These are phyloP conservation scores for Dipodomys spectabilis DNA, from an alignment of 2,113 vertebrate species.

Conservation along the genomic window DNA sequence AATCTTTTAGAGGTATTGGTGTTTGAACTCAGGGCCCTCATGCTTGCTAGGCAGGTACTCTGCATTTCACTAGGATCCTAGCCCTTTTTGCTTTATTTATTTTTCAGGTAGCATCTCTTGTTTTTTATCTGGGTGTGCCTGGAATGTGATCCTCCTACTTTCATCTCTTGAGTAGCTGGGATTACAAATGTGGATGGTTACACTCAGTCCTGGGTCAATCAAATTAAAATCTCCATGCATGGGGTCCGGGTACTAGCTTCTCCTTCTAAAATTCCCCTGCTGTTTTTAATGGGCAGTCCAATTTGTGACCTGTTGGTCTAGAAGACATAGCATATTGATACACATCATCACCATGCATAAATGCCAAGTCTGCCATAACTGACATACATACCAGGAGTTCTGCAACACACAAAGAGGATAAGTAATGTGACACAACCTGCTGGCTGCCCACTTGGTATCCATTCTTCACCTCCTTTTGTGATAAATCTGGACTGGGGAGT, in stretches of 20 bases:
- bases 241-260: not conserved
- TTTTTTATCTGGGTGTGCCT: no score
- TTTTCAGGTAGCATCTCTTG: no score
- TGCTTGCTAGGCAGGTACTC: no score
- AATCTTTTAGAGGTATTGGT: no score
- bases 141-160: no score
- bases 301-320: not conserved
- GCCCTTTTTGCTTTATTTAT: no score
- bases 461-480: not conserved
- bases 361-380: not conserved
- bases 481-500: not conserved
- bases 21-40: no score
- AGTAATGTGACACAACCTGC: not conserved
- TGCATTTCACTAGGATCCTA: no score
- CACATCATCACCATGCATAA: not conserved
- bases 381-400: not conserved
- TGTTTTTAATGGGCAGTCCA: conserved; percentile 7
- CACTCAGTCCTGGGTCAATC: not conserved
- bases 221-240: not conserved
- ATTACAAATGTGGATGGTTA: no score
- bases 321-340: not conserved
- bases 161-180: no score
- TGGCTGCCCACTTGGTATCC: not conserved
- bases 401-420: not conserved
- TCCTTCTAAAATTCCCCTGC: not conserved